Evolutionary conservation across 2,888 invertebrate species (phyloP), one percentile per base, ranked within the genome.

Genomic region (Drosophila mulleri): DNA sequence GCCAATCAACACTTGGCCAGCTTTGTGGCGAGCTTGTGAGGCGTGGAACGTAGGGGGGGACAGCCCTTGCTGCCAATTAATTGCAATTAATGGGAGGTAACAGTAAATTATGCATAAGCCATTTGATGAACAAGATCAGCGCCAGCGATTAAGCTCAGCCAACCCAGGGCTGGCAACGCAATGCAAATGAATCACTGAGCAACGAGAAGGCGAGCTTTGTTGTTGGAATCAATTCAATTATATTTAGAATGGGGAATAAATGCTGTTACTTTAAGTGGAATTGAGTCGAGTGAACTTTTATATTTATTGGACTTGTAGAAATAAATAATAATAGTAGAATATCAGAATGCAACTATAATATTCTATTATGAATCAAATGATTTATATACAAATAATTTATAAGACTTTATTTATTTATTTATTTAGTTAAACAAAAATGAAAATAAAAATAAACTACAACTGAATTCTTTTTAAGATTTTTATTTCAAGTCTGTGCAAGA

Each of bases 1-100:
- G 75, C 72, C 79, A 83, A 83, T 88, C 89, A 88, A 82, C 83
- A 83, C 88, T 88, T 80, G 80, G 35, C 26, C 62, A 63, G 54
- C n/a, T 67, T 11, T 32, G 32, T n/a, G 48, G 26, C n/a, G 11
- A 48, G 45, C 14, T 2, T 47, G 16, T 16, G 45, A 45, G 45
- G 12, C 6, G 45, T 5, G 42, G 1, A 42, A 1, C 23, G 18
- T 47, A 8, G 8, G 29, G 29, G 29, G 47, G 61, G 48, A 8
- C 56, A 58, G 83, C 88, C 83, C 88, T 83, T 83, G 83, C 69
- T 61, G 78, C 83, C 88, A 88, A 85, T 83, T 83, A 85, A 88
- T 60, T 66, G 88, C 83, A 86, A 72, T 83, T 83, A 75, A 78
- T 83, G 87, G 42, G 57, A 59, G 32, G 64, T 56, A 78, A 75